Evolutionary conservation across 2,888 invertebrate species (phyloP).

Genomic region (Phymatocera aterrima): DNA sequence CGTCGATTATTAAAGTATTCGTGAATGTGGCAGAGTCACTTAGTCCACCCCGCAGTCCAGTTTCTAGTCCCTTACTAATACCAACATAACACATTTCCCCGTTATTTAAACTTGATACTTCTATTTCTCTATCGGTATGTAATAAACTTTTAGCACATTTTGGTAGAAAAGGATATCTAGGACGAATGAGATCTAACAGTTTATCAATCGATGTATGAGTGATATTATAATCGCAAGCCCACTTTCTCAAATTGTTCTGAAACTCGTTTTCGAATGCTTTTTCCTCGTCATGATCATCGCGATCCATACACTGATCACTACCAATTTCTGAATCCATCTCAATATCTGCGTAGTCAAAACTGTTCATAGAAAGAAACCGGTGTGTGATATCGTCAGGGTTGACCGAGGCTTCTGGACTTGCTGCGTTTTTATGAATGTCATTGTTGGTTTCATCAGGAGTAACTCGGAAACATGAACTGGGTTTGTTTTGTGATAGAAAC

Average conservation of each 20-base stretch:
- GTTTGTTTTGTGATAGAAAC: not conserved
- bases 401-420: not conserved
- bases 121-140: not conserved
- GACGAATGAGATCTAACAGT: not conserved
- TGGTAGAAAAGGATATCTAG: not conserved
- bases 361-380: not conserved
- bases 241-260: not conserved
- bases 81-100: constrained; percentile 11
- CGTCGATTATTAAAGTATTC: not conserved
- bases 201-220: not conserved
- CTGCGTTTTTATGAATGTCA: not conserved
- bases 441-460: not conserved
- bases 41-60: not conserved
- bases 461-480: not conserved
- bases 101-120: not conserved
- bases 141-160: not conserved
- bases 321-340: not conserved
- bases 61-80: not conserved
- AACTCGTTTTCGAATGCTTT: not conserved
- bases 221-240: not conserved
- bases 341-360: not conserved
- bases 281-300: too few species aligned
- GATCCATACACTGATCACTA: not conserved
- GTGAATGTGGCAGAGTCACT: too few species aligned
- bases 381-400: not conserved